Base-by-base conservation (phyloP, 2,797 vertebrate species). In the Sebastes iracundus region DNA sequence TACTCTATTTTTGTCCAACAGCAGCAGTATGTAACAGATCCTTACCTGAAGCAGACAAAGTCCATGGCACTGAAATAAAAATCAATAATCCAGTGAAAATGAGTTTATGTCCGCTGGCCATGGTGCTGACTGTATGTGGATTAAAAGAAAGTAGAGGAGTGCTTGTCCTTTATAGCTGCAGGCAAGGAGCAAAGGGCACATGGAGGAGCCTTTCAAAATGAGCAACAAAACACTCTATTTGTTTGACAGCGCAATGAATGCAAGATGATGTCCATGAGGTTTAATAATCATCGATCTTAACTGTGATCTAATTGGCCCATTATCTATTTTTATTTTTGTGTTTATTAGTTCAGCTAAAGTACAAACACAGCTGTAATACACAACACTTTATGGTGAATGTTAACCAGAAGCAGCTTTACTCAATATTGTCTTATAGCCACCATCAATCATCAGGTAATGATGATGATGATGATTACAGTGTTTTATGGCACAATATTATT, bases 101-200 rank as follows among this genome's bases (percentile, higher is more conserved):
- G 0, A 81, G 6, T 2, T 28, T 59, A 2, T 72, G 56, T 80
- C 23, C 72, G 27, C 18, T 16, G 20, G 85, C 90, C 96, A 96
- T 96, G 73, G 13, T 82, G 33, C 20, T 23, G 20, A 14, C 22
- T 46, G 0, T 42, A 53, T 66, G 52, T 69, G 20, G 52, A 58
- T 23, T 7, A 1, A 38, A n/a, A 42, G 12, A 66, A 49, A 73
- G 30, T 14, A 3, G 5, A 25, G 33, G 22, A 22, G 35, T 1
- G 6, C 0, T 9, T 66, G 6, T 79, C n/a, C 6, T 88, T 90
- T 90, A 84, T 90, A 67, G 42, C 69, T 68, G 62, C 80, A 90
- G 38, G 8, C 6, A 63, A 55, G 79, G 90, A 88, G 79, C 93
- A 96, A 96, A 96, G 96, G 84, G 84, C 92, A 86, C n/a, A 56